A percentile compares a stretch with the other conserved stretches of the same genome.
These are phyloP conservation scores for Dendrolimus punctatus DNA, from an alignment of 1,140 invertebrate genomes.

Conservation along the genomic window DNA sequence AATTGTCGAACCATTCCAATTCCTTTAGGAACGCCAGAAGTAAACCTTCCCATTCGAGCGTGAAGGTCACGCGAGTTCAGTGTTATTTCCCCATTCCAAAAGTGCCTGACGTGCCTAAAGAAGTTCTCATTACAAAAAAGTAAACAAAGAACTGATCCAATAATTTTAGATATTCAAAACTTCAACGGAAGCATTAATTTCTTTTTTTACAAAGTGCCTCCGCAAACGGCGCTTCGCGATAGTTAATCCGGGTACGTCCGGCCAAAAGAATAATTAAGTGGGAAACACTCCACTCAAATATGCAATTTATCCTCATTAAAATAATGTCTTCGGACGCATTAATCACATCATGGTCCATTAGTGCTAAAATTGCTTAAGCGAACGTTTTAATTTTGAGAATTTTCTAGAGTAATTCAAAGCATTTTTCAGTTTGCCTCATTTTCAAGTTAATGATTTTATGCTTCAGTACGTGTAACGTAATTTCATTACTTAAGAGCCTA, in stretches of 20 bases:
- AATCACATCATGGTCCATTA: constrained; percentile 58
- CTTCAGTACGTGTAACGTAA: not conserved
- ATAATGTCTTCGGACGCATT: constrained; percentile 46
- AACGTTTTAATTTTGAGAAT: constrained; percentile 18
- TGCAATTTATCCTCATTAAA: constrained; percentile 62
- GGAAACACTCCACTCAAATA: constrained; percentile 40
- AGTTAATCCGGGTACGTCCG: constrained; percentile 3
- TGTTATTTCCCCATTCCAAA: no score
- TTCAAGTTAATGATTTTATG: no score
- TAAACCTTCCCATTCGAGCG: no score
- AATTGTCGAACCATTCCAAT: no score
- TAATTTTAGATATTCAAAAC: constrained; percentile 1
- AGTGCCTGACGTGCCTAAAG: no score
- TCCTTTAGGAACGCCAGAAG: no score
- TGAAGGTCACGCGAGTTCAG: no score
- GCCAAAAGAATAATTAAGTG: constrained; percentile 43
- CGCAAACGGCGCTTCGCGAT: not conserved
- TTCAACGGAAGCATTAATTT: not conserved
- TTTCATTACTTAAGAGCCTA: no score
- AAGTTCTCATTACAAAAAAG: no score
- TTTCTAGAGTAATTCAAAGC: not conserved
- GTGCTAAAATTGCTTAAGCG: constrained; percentile 29
- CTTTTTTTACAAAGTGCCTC: not conserved
- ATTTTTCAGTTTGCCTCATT: no score
- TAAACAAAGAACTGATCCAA: not conserved